Evolutionary conservation across 2,888 invertebrate genomes (phyloP).

Genomic region (Cephus pygmeus): DNA sequence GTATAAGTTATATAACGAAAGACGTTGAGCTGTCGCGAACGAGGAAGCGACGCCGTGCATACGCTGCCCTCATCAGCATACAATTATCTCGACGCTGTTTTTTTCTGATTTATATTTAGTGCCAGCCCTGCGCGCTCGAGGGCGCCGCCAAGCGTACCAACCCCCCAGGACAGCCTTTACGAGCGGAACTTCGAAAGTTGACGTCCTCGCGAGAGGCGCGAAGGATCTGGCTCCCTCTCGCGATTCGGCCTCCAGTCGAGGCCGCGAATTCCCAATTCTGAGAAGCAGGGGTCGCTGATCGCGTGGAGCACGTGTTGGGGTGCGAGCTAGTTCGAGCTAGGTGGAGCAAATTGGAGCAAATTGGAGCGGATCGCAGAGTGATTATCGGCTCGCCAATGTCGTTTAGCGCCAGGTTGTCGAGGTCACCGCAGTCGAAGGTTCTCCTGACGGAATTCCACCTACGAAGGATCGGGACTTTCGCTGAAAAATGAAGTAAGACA

Average conservation of each 20-base stretch:
- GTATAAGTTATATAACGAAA: conserved; percentile 19
- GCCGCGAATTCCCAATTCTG: too few species aligned
- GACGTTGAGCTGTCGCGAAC: conserved; percentile 33
- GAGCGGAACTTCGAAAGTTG: conserved; percentile 44
- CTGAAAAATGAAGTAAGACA: not conserved
- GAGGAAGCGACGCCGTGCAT: conserved; percentile 43
- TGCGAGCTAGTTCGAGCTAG: too few species aligned
- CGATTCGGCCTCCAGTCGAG: too few species aligned
- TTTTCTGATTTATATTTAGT: conserved; percentile 58
- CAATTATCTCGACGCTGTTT: conserved; percentile 54
- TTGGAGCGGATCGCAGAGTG: too few species aligned
- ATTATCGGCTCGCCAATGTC: not conserved
- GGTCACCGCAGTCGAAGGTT: not conserved
- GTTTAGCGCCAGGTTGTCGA: not conserved
- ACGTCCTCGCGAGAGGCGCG: conserved; percentile 22
- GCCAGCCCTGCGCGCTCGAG: conserved; percentile 14
- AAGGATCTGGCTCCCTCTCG: too few species aligned
- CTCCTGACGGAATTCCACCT: too few species aligned
- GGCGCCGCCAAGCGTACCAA: conserved; percentile 28
- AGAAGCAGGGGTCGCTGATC: too few species aligned
- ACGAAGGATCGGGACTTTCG: not conserved
- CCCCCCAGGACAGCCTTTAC: conserved; percentile 36
- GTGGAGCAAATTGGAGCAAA: too few species aligned
- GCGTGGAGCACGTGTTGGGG: too few species aligned
- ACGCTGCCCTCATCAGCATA: conserved; percentile 53